Evolutionary conservation across 2,888 invertebrate genomes (phyloP), one percentile per base, ranked within the genome.

Genomic region (Euzophera pinguis): DNA sequence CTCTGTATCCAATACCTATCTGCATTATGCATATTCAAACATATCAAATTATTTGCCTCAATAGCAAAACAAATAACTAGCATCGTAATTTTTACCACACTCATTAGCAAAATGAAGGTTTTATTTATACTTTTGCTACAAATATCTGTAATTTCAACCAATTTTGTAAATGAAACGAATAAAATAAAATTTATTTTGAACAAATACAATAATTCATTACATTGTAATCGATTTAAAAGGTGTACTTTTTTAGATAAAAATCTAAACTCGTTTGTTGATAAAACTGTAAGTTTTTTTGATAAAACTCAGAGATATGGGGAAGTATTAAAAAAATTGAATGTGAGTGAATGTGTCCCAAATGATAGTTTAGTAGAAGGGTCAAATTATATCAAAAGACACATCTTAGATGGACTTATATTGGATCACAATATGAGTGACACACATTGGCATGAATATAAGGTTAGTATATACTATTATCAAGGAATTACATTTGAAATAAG

Each of bases 401-500:
- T 83, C 13, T 35, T 75, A 9, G 62, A 74, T 17, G 79, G 80
- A 4, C 57, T 88, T 27, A 59, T 86, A 5, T 45, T 83, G 0
- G 66, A 75, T 35, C 67, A 77, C 12, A 61, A 78, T 32, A 54
- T 85, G 0, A 76, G 83, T 0, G 75, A 80, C 0, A 59, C 62
- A 0, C 89, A 90, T 55, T 90, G 90, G 90, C 56, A 73, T 9
- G 79, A 82, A 56, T 90, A 78, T 63, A 90, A 87, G 78, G 90
- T 87, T 64, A 65, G 69, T 27, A 8, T 43, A 14, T 27, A 39
- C 41, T 22, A 32, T 55, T 47, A 55, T 38, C 47, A 6, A 37
- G 13, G 13, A 34, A n/a, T n/a, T n/a, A n/a, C n/a, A n/a, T n/a
- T n/a, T n/a, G n/a, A n/a, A n/a, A n/a, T n/a, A n/a, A n/a, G n/a